phyloP scores from a whole-genome alignment of 1,140 invertebrate species.

The Campoletis sonorensis region DNA sequence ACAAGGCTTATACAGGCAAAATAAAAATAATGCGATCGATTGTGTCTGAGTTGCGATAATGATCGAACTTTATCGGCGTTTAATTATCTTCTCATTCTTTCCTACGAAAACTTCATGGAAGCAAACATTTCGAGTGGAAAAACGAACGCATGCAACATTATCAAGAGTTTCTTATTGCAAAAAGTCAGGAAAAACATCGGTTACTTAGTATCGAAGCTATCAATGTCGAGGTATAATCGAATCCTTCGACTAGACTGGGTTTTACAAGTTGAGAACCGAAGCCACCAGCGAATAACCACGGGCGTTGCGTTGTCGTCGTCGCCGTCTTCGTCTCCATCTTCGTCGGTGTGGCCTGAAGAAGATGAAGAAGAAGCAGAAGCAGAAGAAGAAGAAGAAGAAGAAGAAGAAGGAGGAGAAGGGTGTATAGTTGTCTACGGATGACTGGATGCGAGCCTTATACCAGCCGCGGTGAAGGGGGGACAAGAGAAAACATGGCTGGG shows the following conservation, averaged over 20 bases:
- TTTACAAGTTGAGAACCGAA: constrained; percentile 64
- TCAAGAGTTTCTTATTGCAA: not conserved
- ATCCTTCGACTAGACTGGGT: constrained; percentile 9
- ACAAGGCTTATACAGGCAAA: not conserved
- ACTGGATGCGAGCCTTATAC: constrained; percentile 28
- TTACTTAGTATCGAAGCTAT: too few relatives aligned
- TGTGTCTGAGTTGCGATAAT: not conserved
- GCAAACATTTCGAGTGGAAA: not conserved
- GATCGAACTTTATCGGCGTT: not conserved
- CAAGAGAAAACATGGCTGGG: constrained; percentile 24
- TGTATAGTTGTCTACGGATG: constrained; percentile 13
- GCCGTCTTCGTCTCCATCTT: constrained; percentile 46
- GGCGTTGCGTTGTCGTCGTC: constrained; percentile 51
- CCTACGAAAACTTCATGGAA: not conserved
- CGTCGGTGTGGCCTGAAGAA: constrained; percentile 5
- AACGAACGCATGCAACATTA: not conserved
- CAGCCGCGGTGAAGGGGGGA: not conserved
- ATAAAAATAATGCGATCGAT: not conserved
- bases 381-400: constrained; percentile 22
- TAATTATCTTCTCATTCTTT: not conserved
- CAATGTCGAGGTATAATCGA: too few relatives aligned
- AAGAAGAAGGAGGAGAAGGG: constrained; percentile 31
- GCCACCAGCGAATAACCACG: constrained; percentile 38
- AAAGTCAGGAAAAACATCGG: not conserved
- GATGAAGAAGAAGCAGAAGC: constrained; percentile 32